These are phyloP conservation scores for Euphydryas editha DNA, from an alignment of 2,888 invertebrate genomes.

Conservation along the genomic window DNA sequence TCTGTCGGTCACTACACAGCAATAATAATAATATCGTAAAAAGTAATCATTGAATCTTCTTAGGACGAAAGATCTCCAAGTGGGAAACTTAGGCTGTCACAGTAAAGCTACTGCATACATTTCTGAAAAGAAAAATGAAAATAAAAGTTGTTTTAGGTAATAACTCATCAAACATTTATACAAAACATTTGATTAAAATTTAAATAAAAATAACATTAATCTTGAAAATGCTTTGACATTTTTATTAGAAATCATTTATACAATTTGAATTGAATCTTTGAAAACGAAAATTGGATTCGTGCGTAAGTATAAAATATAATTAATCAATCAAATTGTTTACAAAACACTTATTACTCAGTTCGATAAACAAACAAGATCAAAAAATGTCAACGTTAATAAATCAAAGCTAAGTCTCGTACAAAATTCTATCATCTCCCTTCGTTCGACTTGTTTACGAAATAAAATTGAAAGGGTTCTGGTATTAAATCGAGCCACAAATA, in stretches of 20 bases:
- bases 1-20: no score
- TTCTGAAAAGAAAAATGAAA: no score
- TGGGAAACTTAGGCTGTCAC: no score
- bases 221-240: not conserved
- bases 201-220: not conserved
- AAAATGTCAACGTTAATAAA: conserved; percentile 60
- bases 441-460: conserved; percentile 59
- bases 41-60: no score
- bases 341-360: conserved; percentile 41
- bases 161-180: no score
- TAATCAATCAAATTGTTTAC: conserved; percentile 48
- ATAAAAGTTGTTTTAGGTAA: no score
- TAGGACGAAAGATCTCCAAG: no score
- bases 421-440: conserved; percentile 53
- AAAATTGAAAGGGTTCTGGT: conserved; percentile 45
- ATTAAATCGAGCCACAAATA: not conserved
- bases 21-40: no score
- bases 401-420: conserved; percentile 53
- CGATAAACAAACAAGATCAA: conserved; percentile 51
- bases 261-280: conserved; percentile 3
- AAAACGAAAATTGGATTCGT: conserved; percentile 10
- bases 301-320: conserved; percentile 18
- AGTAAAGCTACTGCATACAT: no score
- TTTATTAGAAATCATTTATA: not conserved
- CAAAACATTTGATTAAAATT: no score